A percentile compares a stretch with the other conserved stretches of the same genome.
Conservation (phyloP, 2,888 invertebrate species). For the Drosophila antonietae region DNA sequence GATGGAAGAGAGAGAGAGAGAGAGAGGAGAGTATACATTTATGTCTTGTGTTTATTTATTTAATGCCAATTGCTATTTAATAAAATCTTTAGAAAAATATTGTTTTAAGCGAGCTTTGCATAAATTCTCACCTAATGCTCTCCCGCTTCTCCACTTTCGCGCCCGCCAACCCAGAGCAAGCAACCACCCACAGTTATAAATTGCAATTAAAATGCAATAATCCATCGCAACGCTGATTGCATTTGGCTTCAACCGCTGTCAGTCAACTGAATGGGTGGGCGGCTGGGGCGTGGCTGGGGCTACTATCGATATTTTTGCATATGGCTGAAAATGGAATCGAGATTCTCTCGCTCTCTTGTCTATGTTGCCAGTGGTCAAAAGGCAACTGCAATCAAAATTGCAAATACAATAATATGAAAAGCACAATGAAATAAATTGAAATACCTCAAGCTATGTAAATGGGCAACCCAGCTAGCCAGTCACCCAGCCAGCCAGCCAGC, state of each 20-base stretch:
- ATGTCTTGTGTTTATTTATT: conserved; percentile 62
- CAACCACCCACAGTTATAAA: conserved; percentile 19
- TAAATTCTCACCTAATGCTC: conserved; percentile 14
- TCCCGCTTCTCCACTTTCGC: background rate
- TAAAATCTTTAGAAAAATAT: conserved; percentile 64
- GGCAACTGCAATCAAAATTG: conserved; percentile 80
- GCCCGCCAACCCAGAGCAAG: too few species aligned
- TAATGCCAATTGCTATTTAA: conserved; percentile 55
- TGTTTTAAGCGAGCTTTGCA: conserved; percentile 52
- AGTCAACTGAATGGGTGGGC: conserved; percentile 22
- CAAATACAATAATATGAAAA: conserved; percentile 80
- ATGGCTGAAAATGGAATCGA: conserved; percentile 46
- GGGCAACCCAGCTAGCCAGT: conserved; percentile 35
- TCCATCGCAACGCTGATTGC: conserved; percentile 42
- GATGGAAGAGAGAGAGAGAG: background rate
- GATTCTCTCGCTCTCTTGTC: conserved; percentile 29
- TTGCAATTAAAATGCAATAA: conserved; percentile 54
- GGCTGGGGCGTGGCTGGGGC: background rate
- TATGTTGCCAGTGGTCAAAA: conserved; percentile 57
- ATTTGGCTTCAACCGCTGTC: conserved; percentile 27
- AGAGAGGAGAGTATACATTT: conserved; percentile 7
- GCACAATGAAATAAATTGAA: conserved; percentile 81
- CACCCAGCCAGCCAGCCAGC: background rate
- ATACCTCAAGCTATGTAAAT: conserved; percentile 80
- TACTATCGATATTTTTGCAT: conserved; percentile 63